These are phyloP conservation scores for Seira sanloemensis DNA, from an alignment of 2,888 invertebrate species.

Conservation along the genomic window DNA sequence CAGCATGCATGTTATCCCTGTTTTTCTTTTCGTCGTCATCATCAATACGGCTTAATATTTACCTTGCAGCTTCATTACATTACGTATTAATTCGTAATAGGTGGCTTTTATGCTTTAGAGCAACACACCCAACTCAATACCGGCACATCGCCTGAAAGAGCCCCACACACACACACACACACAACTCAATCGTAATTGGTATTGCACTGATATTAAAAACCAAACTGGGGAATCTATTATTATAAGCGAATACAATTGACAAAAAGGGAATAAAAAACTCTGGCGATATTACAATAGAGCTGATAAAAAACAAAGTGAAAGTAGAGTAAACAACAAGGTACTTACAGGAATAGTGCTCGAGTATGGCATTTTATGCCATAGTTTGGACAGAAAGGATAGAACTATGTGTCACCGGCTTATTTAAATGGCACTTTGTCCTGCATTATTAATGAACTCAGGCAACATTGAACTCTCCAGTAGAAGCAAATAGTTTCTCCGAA, in stretches of 20 bases:
- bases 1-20: background rate
- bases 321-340: slow-evolving; percentile 1
- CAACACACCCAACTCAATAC: background rate
- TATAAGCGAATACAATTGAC: background rate
- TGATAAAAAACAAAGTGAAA: background rate
- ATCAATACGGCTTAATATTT: background rate
- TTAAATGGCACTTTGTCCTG: slow-evolving; percentile 12
- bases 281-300: background rate
- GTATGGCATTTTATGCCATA: slow-evolving; percentile 22
- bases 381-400: background rate
- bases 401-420: background rate
- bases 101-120: background rate
- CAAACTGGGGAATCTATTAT: background rate
- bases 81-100: background rate
- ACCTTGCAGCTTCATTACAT: background rate
- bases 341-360: background rate
- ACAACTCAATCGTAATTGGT: background rate
- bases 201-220: background rate
- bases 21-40: slow-evolving; percentile 2
- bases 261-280: background rate
- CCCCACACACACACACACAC: background rate
- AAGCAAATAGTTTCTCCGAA: background rate
- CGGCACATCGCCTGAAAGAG: background rate
- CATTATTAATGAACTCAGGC: slow-evolving; percentile 28
- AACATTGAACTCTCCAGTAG: slow-evolving; percentile 10